These are phyloP conservation scores for Lophotis ruficrista DNA, from an alignment of 2,113 vertebrate species.

Conservation along the genomic window DNA sequence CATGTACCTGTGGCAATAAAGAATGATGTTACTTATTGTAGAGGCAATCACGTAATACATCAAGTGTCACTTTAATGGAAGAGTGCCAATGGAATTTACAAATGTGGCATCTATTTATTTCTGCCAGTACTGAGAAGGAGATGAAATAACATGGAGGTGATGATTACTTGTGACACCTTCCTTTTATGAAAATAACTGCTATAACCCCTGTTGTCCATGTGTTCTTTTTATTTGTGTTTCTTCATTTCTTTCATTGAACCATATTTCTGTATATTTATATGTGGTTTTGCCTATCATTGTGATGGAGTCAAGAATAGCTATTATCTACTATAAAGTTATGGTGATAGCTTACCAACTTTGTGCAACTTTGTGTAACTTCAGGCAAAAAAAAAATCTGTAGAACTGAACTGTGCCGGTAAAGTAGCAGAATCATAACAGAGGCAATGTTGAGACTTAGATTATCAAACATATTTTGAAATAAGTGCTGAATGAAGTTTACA, in stretches of 20 bases:
- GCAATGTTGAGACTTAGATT: not conserved
- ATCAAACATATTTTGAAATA: not conserved
- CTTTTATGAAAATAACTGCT: constrained; percentile 7
- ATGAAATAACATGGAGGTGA: not conserved
- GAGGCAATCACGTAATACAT: not conserved
- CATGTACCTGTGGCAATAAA: not conserved
- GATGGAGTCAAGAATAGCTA: not conserved
- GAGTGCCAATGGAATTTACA: constrained; percentile 25
- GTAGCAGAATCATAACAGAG: not conserved
- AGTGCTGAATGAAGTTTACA: not conserved
- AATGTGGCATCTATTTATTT: constrained; percentile 40
- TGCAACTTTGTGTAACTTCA: not conserved
- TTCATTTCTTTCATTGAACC: not conserved
- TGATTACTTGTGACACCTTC: constrained; percentile 27
- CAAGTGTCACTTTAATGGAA: constrained; percentile 2
- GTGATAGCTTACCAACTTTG: not conserved
- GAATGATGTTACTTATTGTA: not conserved
- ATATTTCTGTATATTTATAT: not conserved
- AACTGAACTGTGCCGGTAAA: not conserved
- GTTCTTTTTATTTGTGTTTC: not conserved
- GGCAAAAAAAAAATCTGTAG: not conserved
- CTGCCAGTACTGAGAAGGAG: not conserved
- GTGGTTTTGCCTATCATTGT: not conserved
- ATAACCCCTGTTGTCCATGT: not conserved
- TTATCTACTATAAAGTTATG: not conserved